These are phyloP conservation scores for Vidua macroura DNA, from an alignment of 2,113 vertebrate species.

Conservation along the genomic window DNA sequence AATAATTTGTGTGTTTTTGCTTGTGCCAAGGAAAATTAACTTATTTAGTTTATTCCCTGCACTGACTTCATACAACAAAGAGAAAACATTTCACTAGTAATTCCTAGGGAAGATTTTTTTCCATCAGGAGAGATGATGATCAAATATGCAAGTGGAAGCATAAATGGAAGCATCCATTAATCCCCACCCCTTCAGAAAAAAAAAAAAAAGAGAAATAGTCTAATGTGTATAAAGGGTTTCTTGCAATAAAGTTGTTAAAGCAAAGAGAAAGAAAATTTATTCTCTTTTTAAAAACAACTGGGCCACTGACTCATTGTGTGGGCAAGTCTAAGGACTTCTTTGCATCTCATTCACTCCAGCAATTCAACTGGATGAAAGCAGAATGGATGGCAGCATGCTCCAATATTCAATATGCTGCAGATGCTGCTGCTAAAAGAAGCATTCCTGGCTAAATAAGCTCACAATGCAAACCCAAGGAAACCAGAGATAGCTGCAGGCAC, in stretches of 20 bases:
- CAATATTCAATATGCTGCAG: constrained; percentile 41
- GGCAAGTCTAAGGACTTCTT: constrained; percentile 12
- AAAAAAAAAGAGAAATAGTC: background rate
- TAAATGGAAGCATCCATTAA: background rate
- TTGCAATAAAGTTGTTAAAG: background rate
- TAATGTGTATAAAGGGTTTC: background rate
- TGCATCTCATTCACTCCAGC: background rate
- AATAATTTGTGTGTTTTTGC: background rate
- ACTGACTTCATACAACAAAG: background rate
- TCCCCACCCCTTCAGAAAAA: background rate
- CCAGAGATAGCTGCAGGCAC: background rate
- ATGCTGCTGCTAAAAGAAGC: constrained; percentile 21
- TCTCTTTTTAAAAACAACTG: background rate
- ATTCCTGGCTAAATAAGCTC: constrained; percentile 29
- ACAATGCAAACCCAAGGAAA: constrained; percentile 14
- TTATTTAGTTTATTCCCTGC: background rate
- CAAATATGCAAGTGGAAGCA: background rate
- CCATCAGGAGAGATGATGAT: background rate
- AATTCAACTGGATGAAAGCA: constrained; percentile 31
- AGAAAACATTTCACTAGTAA: background rate
- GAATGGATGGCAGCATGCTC: constrained; percentile 6
- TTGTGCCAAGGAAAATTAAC: background rate
- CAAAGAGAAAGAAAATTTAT: background rate
- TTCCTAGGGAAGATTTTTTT: background rate
- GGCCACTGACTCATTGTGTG: background rate